Conservation (phyloP, 2,888 invertebrate genomes). For the Euplexia lucipara region DNA sequence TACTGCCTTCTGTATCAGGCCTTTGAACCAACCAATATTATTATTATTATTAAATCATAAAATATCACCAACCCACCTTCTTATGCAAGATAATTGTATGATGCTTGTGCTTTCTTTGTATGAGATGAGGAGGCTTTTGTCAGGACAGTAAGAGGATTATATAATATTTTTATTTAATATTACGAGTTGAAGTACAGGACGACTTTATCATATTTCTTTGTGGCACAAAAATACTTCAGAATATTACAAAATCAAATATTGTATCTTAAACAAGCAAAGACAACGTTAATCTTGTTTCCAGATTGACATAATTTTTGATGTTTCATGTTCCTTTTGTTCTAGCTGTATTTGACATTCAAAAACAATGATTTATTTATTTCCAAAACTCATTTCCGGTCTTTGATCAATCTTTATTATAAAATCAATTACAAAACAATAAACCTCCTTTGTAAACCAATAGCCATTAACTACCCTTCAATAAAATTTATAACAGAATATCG, state of each 20-base stretch:
- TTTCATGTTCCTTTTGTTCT: not conserved
- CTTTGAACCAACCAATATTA: too few relatives aligned
- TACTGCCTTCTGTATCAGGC: too few relatives aligned
- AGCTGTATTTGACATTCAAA: slow-evolving; percentile 2
- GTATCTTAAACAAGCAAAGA: not conserved
- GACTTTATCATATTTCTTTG: not conserved
- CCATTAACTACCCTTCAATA: slow-evolving; percentile 7
- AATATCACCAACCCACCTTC: too few relatives aligned
- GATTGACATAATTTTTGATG: not conserved
- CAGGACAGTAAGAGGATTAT: too few relatives aligned
- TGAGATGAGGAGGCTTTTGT: too few relatives aligned
- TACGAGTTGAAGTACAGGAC: too few relatives aligned
- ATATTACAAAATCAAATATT: not conserved
- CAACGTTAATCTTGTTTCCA: not conserved
- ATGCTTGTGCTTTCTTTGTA: too few relatives aligned
- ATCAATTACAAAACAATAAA: slow-evolving; percentile 2
- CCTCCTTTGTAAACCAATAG: not conserved
- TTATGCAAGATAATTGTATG: too few relatives aligned
- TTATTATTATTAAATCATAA: too few relatives aligned
- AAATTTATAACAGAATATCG: slow-evolving; percentile 24
- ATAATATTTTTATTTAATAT: too few relatives aligned
- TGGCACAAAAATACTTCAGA: not conserved
- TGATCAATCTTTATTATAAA: not conserved
- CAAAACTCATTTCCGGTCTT: slow-evolving; percentile 17
- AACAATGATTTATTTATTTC: not conserved